These are phyloP conservation scores for Pipra filicauda DNA, from an alignment of 2,113 vertebrate genomes.

Conservation along the genomic window DNA sequence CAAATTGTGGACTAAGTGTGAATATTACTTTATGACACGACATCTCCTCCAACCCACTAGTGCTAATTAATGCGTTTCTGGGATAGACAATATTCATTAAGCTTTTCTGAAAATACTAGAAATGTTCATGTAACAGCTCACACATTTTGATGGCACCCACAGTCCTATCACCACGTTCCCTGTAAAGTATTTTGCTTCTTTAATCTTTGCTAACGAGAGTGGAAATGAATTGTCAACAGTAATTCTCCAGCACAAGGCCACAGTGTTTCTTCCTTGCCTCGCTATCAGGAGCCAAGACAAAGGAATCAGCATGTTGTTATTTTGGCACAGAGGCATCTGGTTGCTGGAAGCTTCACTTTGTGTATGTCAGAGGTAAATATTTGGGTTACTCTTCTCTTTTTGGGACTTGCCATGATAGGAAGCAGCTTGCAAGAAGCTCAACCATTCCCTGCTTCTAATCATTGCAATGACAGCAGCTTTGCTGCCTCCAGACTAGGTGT, in stretches of 20 bases:
- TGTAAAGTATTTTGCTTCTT: constrained; percentile 24
- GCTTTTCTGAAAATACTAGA: constrained; percentile 47
- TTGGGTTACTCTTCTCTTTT: background rate
- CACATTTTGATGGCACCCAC: constrained; percentile 36
- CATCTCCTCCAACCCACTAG: constrained; percentile 8
- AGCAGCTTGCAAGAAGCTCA: background rate
- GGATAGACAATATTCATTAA: constrained; percentile 50
- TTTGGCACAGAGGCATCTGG: background rate
- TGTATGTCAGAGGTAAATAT: background rate
- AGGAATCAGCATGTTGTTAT: background rate
- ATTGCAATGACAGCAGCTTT: background rate
- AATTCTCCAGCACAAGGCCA: background rate
- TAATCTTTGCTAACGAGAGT: background rate
- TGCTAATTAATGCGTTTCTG: constrained; percentile 58
- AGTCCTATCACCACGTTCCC: background rate
- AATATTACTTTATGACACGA: constrained; percentile 1
- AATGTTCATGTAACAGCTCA: constrained; percentile 43
- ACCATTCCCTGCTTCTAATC: background rate
- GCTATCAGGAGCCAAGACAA: background rate
- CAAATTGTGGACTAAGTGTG: constrained; percentile 35
- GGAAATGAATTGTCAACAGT: constrained; percentile 35
- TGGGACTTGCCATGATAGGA: background rate
- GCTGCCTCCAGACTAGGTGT: background rate
- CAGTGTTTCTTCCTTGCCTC: background rate
- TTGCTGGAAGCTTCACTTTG: background rate